A percentile compares a stretch with the other conserved stretches of the same genome.
These are phyloP conservation scores for Callipepla californica DNA, from an alignment of 2,113 vertebrate species.

Conservation along the genomic window DNA sequence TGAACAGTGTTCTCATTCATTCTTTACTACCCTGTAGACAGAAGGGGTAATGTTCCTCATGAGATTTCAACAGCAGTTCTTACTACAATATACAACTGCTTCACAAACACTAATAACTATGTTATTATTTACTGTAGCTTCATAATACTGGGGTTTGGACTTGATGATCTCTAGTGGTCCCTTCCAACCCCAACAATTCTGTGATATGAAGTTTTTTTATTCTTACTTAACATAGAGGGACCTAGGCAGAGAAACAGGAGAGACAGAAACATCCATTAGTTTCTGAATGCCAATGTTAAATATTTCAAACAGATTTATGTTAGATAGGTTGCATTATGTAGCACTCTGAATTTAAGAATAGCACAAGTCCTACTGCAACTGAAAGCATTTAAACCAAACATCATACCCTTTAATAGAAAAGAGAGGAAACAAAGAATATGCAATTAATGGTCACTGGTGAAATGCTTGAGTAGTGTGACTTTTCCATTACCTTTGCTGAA, in stretches of 20 bases:
- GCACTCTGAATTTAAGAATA: not conserved
- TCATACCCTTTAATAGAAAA: slow-evolving; percentile 15
- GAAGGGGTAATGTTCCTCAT: not conserved
- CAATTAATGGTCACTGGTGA: not conserved
- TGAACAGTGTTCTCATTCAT: not conserved
- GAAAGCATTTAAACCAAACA: not conserved
- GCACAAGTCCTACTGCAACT: not conserved
- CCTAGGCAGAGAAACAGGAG: not conserved
- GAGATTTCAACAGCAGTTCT: not conserved
- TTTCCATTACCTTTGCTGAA: not conserved
- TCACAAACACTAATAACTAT: not conserved
- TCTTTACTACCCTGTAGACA: not conserved
- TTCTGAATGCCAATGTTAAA: not conserved
- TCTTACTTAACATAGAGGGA: not conserved
- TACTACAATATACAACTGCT: not conserved
- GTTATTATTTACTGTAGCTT: not conserved
- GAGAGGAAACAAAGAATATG: not conserved
- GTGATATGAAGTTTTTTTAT: not conserved
- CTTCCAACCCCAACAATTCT: too few species aligned
- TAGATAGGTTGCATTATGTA: not conserved
- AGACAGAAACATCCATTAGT: not conserved
- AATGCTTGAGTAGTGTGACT: not conserved
- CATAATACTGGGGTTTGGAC: too few species aligned
- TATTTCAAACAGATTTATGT: not conserved
- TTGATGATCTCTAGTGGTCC: too few species aligned